Evolutionary conservation across 2,888 invertebrate genomes (phyloP).

Genomic region (Melanotus villosus): DNA sequence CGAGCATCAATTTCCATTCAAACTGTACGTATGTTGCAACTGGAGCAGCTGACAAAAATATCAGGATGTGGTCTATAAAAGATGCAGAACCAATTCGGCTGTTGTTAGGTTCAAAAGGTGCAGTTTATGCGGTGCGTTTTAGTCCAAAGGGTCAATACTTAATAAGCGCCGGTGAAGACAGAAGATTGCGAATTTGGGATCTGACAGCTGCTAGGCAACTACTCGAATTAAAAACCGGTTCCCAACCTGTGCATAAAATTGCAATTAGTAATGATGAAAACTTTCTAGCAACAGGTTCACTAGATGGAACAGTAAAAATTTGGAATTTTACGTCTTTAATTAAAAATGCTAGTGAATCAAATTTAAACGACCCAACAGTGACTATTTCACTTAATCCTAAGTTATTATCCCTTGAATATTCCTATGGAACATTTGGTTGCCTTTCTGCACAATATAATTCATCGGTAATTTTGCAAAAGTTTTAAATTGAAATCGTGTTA

Average conservation of each 20-base stretch:
- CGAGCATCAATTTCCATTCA: conserved; percentile 92
- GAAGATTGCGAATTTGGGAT: conserved; percentile 82
- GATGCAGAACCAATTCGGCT: conserved; percentile 87
- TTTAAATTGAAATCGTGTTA: no score
- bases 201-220: conserved; percentile 76
- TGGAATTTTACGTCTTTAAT: conserved; percentile 70
- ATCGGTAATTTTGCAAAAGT: background rate
- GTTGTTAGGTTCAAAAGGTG: conserved; percentile 82
- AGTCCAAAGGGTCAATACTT: conserved; percentile 88
- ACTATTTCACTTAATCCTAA: conserved; percentile 52
- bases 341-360: conserved; percentile 46
- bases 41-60: conserved; percentile 91
- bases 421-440: conserved; percentile 60
- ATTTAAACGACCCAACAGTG: conserved; percentile 51
- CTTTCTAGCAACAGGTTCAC: conserved; percentile 77
- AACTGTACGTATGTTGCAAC: conserved; percentile 92
- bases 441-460: conserved; percentile 23
- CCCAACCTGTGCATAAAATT: conserved; percentile 74
- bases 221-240: conserved; percentile 77
- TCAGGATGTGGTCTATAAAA: conserved; percentile 89
- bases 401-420: conserved; percentile 58
- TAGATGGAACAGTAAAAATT: conserved; percentile 76
- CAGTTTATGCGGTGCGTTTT: conserved; percentile 84
- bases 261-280: conserved; percentile 75
- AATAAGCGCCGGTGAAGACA: conserved; percentile 87